A percentile compares a stretch with the other conserved stretches of the same genome.
Conservation (phyloP, 2,888 invertebrate species). For the Rotaria sp. region DNA sequence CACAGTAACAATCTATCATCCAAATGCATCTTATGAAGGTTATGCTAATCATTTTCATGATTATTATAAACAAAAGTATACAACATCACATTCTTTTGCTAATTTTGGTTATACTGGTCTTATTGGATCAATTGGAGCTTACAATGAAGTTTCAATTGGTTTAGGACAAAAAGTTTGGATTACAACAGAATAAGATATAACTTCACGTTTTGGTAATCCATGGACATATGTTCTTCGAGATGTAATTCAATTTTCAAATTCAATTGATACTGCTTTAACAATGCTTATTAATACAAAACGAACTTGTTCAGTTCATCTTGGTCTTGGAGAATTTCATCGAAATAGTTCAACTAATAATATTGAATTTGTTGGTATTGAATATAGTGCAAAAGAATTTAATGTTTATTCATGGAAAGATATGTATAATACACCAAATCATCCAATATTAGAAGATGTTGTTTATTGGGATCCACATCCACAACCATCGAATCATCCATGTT, state of each 20-base stretch:
- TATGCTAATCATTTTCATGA: neutral
- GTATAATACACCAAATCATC: neutral
- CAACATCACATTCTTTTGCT: neutral
- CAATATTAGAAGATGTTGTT: neutral
- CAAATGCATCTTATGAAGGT: neutral
- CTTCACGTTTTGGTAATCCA: neutral
- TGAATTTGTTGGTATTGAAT: neutral
- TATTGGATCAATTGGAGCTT: neutral
- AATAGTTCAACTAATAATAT: neutral
- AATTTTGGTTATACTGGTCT: neutral
- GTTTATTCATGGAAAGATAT: neutral
- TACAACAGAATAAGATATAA: neutral
- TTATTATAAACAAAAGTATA: neutral
- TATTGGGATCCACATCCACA: neutral
- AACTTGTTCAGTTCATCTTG: slow-evolving; percentile 11
- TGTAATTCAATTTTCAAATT: neutral
- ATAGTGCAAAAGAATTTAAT: neutral
- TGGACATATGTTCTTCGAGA: neutral
- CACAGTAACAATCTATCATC: neutral
- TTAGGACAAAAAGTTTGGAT: slow-evolving; percentile 2
- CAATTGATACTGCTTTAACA: neutral
- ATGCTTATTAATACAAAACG: neutral
- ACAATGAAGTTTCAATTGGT: neutral
- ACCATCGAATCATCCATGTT: neutral
- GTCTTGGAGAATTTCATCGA: neutral